These are phyloP conservation scores for Zaprionus davidi DNA, from an alignment of 1,140 invertebrate species.

Conservation along the genomic window DNA sequence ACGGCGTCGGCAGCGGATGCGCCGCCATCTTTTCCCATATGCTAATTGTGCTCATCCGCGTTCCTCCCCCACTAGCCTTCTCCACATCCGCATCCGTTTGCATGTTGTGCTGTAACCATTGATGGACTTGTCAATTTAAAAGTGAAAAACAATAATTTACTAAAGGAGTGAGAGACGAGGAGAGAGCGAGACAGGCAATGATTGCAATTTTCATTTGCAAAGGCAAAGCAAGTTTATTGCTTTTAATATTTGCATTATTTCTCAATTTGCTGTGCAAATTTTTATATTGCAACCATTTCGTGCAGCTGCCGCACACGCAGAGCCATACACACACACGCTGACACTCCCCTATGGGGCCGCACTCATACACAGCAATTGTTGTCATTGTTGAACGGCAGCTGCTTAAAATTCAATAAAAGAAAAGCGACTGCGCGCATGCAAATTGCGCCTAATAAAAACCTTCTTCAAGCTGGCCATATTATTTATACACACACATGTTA, in stretches of 20 bases:
- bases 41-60: slow-evolving; percentile 74
- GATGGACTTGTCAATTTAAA: slow-evolving; percentile 57
- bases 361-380: slow-evolving; percentile 47
- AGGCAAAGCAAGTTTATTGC: slow-evolving; percentile 56
- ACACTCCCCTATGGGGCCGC: neutral
- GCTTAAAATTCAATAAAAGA: slow-evolving; percentile 81
- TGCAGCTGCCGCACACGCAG: slow-evolving; percentile 65
- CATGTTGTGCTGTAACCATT: slow-evolving; percentile 28
- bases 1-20: slow-evolving; percentile 68
- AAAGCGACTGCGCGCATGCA: slow-evolving; percentile 67
- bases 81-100: slow-evolving; percentile 58
- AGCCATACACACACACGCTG: slow-evolving; percentile 10
- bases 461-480: slow-evolving; percentile 59
- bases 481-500: slow-evolving; percentile 21
- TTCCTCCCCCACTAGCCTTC: neutral
- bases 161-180: neutral
- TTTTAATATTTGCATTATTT: slow-evolving; percentile 78
- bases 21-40: slow-evolving; percentile 43
- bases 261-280: slow-evolving; percentile 67
- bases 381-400: slow-evolving; percentile 68
- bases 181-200: neutral
- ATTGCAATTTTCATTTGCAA: slow-evolving; percentile 23
- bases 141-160: slow-evolving; percentile 26
- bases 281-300: slow-evolving; percentile 69
- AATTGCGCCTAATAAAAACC: slow-evolving; percentile 78